phyloP scores from a whole-genome alignment of 2,888 invertebrate species.

The Leucozona laternaria region DNA sequence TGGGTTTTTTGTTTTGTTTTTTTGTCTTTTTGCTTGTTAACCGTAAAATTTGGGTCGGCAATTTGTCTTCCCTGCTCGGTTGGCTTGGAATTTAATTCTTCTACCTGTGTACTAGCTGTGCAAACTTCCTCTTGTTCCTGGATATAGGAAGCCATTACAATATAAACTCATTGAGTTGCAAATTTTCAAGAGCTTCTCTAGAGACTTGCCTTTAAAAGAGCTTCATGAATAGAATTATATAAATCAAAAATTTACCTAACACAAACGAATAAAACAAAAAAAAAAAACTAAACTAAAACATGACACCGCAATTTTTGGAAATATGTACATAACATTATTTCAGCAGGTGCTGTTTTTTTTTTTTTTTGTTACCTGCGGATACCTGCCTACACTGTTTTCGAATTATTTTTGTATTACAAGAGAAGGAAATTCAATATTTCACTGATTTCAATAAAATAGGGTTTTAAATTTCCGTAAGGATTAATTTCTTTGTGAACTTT shows the following conservation, averaged over 20 bases:
- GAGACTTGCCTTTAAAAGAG: background rate
- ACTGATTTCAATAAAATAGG: constrained; percentile 46
- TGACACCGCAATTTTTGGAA: constrained; percentile 43
- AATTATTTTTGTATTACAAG: too few species aligned
- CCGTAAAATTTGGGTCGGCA: constrained; percentile 54
- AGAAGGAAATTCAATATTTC: constrained; percentile 70
- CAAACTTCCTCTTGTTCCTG: constrained; percentile 8
- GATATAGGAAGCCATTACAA: constrained; percentile 64
- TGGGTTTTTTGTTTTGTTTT: background rate
- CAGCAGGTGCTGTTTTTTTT: constrained; percentile 41
- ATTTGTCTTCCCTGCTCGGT: constrained; percentile 32
- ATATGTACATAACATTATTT: constrained; percentile 3
- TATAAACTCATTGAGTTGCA: constrained; percentile 72
- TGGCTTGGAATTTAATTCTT: constrained; percentile 36
- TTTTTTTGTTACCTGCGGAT: too few species aligned
- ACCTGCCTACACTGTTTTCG: background rate
- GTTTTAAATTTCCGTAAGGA: constrained; percentile 63
- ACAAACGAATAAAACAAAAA: background rate
- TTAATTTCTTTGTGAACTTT: constrained; percentile 60
- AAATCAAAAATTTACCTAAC: constrained; percentile 57
- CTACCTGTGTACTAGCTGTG: background rate
- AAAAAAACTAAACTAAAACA: background rate
- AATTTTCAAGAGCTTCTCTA: constrained; percentile 48
- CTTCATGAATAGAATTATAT: constrained; percentile 47
- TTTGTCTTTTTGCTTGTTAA: constrained; percentile 31